Evolutionary conservation across 1,140 invertebrate species (phyloP), one percentile per base, ranked within the genome.

Genomic region (Aphelinus certus): DNA sequence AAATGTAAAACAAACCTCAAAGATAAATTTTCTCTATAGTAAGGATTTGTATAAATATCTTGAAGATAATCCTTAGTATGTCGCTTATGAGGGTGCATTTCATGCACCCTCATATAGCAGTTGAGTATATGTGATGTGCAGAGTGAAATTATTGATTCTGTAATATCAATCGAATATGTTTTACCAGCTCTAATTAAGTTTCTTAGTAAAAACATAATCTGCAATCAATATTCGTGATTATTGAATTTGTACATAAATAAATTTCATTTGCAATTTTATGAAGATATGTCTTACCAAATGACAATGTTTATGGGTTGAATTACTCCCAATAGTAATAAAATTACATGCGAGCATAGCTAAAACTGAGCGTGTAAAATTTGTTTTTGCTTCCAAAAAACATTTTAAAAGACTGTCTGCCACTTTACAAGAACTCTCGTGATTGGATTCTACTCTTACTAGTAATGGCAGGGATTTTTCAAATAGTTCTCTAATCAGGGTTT

Each of bases 381-480:
- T 48, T 47, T 82, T 80, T 1, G 79, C 77, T 42, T 86, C 83
- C 5, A 73, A 79, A 49, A 88, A 88, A 56, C 82, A 86, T 45
- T 83, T 82, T 4, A 83, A 67, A 3, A 87, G 78, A 1, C 71
- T 69, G 43, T 87, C 84, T 0, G 82, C 65, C 4, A 87, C 75
- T 62, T 82, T 81, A 61, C 80, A 84, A 71, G 63, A 80, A 46
- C 77, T 78, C 26, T 72, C 57, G 64, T 72, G 79, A 5, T 49
- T 66, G n/a, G 53, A 56, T 5, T 81, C 74, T 5, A 66, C 3
- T 7, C 73, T 84, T 42, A 88, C 70, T 49, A 88, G 77, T 26
- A 86, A 60, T 7, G 86, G 83, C 53, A 88, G 77, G 70, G 87
- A 88, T 1, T 80, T 77, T 53, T 87, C 84, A 45, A 88, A 85